Base-by-base conservation (phyloP, 2,888 invertebrate genomes). In the Slavum lentiscoides region DNA sequence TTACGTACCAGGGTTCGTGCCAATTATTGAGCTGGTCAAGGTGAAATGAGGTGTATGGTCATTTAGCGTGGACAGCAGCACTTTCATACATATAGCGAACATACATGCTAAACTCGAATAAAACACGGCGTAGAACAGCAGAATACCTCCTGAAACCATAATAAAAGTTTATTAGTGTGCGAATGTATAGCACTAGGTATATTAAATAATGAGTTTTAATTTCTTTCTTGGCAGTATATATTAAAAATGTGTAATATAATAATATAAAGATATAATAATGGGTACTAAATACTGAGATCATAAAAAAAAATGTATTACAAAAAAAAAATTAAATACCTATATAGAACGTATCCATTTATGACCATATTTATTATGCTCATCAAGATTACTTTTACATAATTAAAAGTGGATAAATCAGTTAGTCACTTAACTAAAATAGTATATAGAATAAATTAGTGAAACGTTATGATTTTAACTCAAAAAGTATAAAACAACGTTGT, bases 51-150 rank as follows among this genome's bases (percentile, higher is more conserved):
- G 97, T 83, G 89, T 88, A n/a, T 89, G 87, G 1, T 89, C 86
- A 83, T 91, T 90, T 82, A 97, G 85, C 0, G 93, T 91, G 66
- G 91, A 88, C 84, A 94, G 88, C 84, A 98, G 89, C 1, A 93
- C 93, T 82, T 93, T 91, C 90, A 97, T 91, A 87, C 96, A 96
- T 74, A 94, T 90, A 0, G 93, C 90, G 87, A 96, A 97, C 85
- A 98, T 88, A 11, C 92, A 91, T 21, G 93, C 93, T 86, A 98
- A 89, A 82, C 91, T 90, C 70, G 91, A 89, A 88, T 96, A 98
- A 89, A 97, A 98, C 83, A 95, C 89, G 67, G 90, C 83, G 88
- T 98, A 98, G 89, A 98, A 98, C 0, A 92, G 83, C 37, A 93
- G 85, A 82, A 96, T 90, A 86, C 94, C 92, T 83, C 90, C 96